Evolutionary conservation across 2,797 vertebrate species (phyloP), one percentile per base, ranked within the genome.

Genomic region (Pipistrellus pygmaeus): DNA sequence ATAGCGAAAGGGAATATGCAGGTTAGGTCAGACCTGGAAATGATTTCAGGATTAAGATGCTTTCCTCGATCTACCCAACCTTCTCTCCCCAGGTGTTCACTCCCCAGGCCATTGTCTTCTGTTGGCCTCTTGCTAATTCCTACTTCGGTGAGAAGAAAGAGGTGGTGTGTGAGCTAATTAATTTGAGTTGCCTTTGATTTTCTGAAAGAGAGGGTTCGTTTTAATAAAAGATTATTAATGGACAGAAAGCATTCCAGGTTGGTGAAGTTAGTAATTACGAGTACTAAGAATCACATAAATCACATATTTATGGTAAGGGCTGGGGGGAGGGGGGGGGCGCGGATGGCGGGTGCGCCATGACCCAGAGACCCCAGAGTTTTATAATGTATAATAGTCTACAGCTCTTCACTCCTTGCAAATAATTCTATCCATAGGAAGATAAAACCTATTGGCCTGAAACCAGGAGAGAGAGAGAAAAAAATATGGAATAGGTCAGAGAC

Each of bases 141-240:
- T 38, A 69, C 75, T 44, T 1, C 10, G 30, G 21, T 69, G 44
- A 87, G 30, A 18, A 71, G 53, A 30, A 66, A 14, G 62, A 71
- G 30, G n/a, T 62, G 69, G 69, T 78, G 82, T 51, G 55, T 32
- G 35, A 80, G 20, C 53, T 72, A 77, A 73, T 84, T 85, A 62
- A 86, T 57, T 69, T 41, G 69, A 90, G 4, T 30, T 87, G 69
- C n/a, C 30, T 88, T 90, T 46, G 17, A 51, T 83, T 88, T 93
- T 88, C 72, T 76, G 38, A 76, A 94, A 93, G 18, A 15, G 51
- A 86, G 8, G 11, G 4, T 18, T 80, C 77, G 3, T 85, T 73
- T 93, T 57, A 78, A 46, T 51, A 57, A 72, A 93, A 62, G 15
- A 87, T 75, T 71, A 75, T 68, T 72, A 90, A 72, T 68, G 48